Conservation (phyloP, 2,888 invertebrate species). For the Pinctada fucata region DNA sequence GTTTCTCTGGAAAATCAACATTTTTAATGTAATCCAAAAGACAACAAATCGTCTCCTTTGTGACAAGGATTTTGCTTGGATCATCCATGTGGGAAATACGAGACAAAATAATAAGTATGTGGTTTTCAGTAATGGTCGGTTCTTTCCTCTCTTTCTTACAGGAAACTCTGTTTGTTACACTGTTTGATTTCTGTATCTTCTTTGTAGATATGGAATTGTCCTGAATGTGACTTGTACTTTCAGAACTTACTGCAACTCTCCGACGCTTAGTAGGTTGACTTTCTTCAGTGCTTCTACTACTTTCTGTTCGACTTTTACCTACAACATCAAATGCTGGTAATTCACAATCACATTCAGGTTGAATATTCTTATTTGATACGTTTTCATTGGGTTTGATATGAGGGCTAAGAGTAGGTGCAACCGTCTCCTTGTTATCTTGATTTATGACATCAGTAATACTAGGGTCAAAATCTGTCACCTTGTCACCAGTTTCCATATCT, state of each 20-base stretch:
- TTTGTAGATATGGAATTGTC: no score
- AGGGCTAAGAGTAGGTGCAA: not conserved
- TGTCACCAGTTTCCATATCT: not conserved
- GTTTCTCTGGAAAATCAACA: conserved; percentile 55
- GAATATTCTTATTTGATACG: no score
- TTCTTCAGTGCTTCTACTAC: no score
- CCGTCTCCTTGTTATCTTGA: conserved; percentile 23
- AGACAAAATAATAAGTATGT: conserved; percentile 67
- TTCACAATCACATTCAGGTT: no score
- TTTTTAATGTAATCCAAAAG: conserved; percentile 62
- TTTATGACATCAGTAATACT: not conserved
- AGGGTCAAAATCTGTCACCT: not conserved
- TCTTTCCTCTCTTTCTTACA: no score
- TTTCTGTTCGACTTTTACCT: no score
- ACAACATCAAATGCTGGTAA: no score
- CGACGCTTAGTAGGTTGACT: no score
- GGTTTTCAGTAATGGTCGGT: conserved; percentile 51
- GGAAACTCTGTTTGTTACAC: no score
- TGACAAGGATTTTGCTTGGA: conserved; percentile 56
- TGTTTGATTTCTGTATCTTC: no score
- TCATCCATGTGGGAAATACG: conserved; percentile 67
- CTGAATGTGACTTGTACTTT: no score
- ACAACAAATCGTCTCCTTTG: conserved; percentile 53
- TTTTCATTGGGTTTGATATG: conserved; percentile 4
- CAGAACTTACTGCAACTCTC: no score